A percentile compares a stretch with the other conserved stretches of the same genome.
These are phyloP conservation scores for Daphoenositta chrysoptera DNA, from an alignment of 2,113 vertebrate species.

Conservation along the genomic window DNA sequence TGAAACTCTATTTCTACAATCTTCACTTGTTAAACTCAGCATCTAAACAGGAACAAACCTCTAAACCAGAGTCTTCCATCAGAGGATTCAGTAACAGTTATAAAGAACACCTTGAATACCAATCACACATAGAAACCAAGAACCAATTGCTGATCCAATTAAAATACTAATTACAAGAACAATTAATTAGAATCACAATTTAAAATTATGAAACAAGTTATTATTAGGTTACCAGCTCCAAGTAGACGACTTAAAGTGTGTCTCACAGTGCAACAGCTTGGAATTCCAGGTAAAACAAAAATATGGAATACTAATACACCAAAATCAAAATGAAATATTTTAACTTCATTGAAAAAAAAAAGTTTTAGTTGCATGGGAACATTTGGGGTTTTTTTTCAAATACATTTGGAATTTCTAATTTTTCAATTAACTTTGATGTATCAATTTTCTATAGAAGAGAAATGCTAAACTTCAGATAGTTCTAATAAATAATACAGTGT, in stretches of 20 bases:
- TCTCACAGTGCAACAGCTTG: not conserved
- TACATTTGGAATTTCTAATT: not conserved
- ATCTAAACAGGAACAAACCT: not conserved
- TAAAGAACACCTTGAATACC: not conserved
- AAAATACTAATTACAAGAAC: not conserved
- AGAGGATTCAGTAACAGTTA: not conserved
- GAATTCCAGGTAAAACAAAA: not conserved
- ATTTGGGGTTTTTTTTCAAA: not conserved
- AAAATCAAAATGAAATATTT: not conserved
- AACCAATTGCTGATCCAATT: not conserved
- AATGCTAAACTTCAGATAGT: not conserved
- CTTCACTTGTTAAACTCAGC: not conserved
- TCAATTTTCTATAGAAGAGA: not conserved
- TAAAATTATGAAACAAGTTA: not conserved
- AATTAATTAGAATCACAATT: not conserved
- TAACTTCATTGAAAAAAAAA: not conserved
- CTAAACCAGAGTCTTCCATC: not conserved
- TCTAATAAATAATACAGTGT: not conserved
- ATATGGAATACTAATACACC: fast-evolving
- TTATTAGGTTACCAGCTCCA: not conserved
- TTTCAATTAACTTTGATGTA: not conserved
- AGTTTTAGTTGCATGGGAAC: not conserved
- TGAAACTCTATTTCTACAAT: not conserved
- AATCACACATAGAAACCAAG: not conserved
- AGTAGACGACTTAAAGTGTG: fast-evolving